A percentile compares a stretch with the other conserved stretches of the same genome.
These are phyloP conservation scores for Perizoma flavofasciatum DNA, from an alignment of 2,888 invertebrate genomes.

Conservation along the genomic window DNA sequence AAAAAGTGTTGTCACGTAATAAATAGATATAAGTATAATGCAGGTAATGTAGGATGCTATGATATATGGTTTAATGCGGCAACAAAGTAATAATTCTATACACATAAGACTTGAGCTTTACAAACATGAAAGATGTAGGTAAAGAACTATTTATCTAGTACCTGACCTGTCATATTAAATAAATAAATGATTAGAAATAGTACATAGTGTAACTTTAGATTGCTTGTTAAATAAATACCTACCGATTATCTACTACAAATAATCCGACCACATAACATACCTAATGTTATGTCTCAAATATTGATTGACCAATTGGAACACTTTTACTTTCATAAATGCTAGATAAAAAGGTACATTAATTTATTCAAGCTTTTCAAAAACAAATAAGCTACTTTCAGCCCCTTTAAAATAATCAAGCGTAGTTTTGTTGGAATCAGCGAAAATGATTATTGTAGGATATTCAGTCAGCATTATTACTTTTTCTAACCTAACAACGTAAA, in stretches of 20 bases:
- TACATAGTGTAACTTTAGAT: too few relatives aligned
- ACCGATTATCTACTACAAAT: too few relatives aligned
- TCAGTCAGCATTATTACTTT: constrained; percentile 74
- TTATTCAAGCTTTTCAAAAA: constrained; percentile 53
- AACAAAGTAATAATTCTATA: too few relatives aligned
- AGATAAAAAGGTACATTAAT: constrained; percentile 37
- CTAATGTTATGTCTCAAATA: too few relatives aligned
- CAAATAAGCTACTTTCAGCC: constrained; percentile 78
- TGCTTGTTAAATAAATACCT: too few relatives aligned
- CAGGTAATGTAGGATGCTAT: not conserved
- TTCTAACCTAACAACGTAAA: constrained; percentile 73
- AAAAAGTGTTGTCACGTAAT: not conserved
- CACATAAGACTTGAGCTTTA: too few relatives aligned
- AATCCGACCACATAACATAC: not conserved
- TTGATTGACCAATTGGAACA: constrained; percentile 53
- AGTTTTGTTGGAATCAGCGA: constrained; percentile 54
- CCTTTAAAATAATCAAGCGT: constrained; percentile 68
- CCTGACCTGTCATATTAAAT: too few relatives aligned
- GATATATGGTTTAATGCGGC: not conserved
- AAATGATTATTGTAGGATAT: constrained; percentile 44
- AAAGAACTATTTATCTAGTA: too few relatives aligned
- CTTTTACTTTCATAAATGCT: constrained; percentile 32
- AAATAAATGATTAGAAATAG: too few relatives aligned
- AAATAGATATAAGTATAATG: not conserved
- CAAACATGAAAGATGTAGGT: too few relatives aligned